Evolutionary conservation across 2,797 vertebrate species (phyloP).

Genomic region (Hemibagrus guttatus): DNA sequence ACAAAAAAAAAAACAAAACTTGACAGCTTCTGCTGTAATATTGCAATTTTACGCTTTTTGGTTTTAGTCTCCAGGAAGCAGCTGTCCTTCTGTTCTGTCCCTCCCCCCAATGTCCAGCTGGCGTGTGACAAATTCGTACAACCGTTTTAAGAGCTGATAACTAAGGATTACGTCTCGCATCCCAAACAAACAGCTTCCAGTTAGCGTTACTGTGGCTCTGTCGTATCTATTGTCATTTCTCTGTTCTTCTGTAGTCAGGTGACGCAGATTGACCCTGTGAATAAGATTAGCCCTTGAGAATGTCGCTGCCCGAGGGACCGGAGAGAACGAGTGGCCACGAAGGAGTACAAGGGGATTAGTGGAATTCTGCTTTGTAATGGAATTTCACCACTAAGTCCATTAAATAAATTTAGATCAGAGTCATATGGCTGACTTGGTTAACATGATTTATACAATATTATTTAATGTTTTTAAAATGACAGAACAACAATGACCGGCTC

Average conservation of each 20-base stretch:
- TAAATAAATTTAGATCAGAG: constrained; percentile 60
- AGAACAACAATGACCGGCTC: not conserved
- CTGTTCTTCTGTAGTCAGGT: constrained; percentile 16
- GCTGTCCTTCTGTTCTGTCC: not conserved
- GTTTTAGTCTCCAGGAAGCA: not conserved
- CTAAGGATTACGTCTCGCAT: not conserved
- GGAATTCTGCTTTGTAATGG: constrained; percentile 51
- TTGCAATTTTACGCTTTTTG: not conserved
- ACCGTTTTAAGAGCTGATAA: not conserved
- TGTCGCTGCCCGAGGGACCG: constrained; percentile 34
- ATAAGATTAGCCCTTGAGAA: constrained; percentile 56
- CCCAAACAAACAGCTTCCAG: not conserved
- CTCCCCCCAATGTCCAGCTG: not conserved
- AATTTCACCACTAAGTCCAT: constrained; percentile 59
- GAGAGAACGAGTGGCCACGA: constrained; percentile 6
- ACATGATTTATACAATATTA: not conserved
- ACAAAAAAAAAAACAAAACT: not conserved
- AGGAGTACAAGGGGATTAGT: constrained; percentile 60
- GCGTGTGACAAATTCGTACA: not conserved
- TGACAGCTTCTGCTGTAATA: not conserved
- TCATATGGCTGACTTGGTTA: constrained; percentile 47
- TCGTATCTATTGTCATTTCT: not conserved
- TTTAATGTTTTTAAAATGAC: not conserved
- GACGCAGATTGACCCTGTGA: constrained; percentile 11
- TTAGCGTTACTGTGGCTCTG: not conserved